Base-by-base conservation (phyloP, 2,113 vertebrate genomes). In the Kryptolebias marmoratus region DNA sequence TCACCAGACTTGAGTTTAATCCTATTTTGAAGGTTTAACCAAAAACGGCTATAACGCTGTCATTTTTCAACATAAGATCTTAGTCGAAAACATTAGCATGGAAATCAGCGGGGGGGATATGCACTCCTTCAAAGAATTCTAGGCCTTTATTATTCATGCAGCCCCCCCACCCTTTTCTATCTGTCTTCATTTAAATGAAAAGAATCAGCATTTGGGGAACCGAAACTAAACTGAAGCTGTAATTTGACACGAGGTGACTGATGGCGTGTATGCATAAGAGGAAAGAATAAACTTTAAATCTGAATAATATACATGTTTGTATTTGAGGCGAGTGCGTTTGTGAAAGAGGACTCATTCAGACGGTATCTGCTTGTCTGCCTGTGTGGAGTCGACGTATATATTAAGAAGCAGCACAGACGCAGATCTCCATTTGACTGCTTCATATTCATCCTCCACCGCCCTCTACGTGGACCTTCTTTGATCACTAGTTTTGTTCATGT, bases 381-480 rank as follows among this genome's bases (percentile, higher is more conserved):
- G n/a, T 28, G 68, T 64, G 42, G 36, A 75, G 30, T 70, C 61
- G 22, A 68, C 61, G 22, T 45, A 62, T 63, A 71, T 82, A 62
- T 85, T 68, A 62, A 59, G 64, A 14, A 63, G 28, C 4, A 1
- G 56, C 54, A 32, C 58, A 63, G 81, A 62, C 18, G 81, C 83
- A 82, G 83, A 89, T 90, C 85, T 81, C 74, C 78, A 60, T 73
- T 82, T 77, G 71, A 90, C 62, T 71, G 75, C 75, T 85, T 79
- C 71, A 71, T 87, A 91, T 91, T 90, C 82, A 91, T 90, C 85
- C 77, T 79, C 52, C 68, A 48, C 60, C 71, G 58, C 62, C 67
- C 32, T 60, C 75, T 58, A 1, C 66, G 64, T 16, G 76, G 10
- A 7, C 13, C 54, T 4, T 55, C 83, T 89, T 88, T 90, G 83